phyloP scores from a whole-genome alignment of 2,113 vertebrate species.

The Manacus vitellinus region DNA sequence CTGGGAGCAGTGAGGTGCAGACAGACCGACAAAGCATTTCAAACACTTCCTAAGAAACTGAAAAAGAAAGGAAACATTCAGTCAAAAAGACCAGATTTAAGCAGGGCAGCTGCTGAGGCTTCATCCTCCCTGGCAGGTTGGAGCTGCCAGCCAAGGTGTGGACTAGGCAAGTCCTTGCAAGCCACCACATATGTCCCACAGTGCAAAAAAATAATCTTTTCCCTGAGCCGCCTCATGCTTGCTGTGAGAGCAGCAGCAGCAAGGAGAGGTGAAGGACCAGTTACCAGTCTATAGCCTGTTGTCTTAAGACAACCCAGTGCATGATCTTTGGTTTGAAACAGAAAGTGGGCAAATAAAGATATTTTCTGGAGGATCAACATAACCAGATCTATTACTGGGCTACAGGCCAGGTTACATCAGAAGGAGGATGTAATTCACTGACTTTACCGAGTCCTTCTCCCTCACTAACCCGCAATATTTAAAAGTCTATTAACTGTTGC shows the following conservation, averaged over 20 bases:
- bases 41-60: neutral
- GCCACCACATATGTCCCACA: neutral
- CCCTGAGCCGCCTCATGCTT: neutral
- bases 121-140: neutral
- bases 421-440: neutral
- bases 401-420: neutral
- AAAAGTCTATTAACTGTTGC: neutral
- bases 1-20: neutral
- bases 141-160: neutral
- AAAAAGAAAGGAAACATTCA: neutral
- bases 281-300: neutral
- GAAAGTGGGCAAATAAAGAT: neutral
- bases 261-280: neutral
- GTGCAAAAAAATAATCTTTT: neutral
- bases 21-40: neutral
- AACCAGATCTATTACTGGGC: neutral
- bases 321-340: neutral
- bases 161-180: neutral
- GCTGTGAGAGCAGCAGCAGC: neutral
- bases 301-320: neutral
- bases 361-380: neutral
- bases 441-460: rapidly evolving
- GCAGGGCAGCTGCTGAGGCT: neutral
- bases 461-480: neutral
- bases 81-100: neutral